Conservation (phyloP, 2,888 invertebrate species). For the Rhagonycha fulva region DNA sequence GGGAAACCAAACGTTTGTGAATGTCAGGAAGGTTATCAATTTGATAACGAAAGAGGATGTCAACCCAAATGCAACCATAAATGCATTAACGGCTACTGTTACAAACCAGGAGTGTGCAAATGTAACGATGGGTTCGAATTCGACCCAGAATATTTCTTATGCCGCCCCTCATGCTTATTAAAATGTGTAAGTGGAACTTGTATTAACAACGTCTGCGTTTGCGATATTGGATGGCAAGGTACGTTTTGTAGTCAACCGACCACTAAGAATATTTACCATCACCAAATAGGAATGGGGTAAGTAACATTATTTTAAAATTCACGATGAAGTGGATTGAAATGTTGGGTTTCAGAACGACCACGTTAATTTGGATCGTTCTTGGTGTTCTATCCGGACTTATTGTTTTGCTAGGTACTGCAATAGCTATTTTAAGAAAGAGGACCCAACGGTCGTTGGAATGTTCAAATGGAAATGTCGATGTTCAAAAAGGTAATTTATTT, state of each 20-base stretch:
- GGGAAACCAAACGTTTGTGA: neutral
- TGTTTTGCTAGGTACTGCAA: neutral
- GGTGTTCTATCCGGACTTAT: neutral
- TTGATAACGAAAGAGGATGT: neutral
- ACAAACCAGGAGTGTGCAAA: constrained; percentile 30
- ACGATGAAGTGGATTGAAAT: neutral
- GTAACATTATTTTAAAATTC: neutral
- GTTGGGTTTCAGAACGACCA: neutral
- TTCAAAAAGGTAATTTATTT: neutral
- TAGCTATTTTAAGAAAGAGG: neutral
- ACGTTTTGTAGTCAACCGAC: constrained; percentile 47
- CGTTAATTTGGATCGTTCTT: neutral
- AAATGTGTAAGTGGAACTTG: constrained; percentile 46
- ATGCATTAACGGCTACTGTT: constrained; percentile 32
- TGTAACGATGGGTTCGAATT: constrained; percentile 41
- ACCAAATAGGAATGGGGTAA: neutral
- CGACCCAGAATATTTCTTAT: constrained; percentile 3
- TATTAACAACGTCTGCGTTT: constrained; percentile 48
- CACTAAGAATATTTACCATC: neutral
- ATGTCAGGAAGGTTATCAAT: neutral
- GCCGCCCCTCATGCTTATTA: constrained; percentile 26
- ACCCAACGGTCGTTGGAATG: neutral
- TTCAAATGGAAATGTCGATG: neutral
- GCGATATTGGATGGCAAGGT: constrained; percentile 58
- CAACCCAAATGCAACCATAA: neutral